Conservation (phyloP, 2,797 vertebrate genomes). For the Sebastes alutus region DNA sequence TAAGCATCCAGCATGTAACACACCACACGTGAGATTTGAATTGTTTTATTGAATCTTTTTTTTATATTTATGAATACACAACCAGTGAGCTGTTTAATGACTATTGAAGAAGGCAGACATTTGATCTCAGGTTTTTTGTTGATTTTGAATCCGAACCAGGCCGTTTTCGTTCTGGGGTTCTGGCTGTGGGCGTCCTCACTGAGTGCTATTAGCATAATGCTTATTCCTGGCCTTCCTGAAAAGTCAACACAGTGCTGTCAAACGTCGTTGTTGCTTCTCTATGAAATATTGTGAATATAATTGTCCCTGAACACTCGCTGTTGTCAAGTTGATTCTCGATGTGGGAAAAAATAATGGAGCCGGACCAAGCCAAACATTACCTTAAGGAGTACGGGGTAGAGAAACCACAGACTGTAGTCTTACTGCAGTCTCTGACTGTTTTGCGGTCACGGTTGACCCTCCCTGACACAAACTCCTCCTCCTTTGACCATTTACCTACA, state of each 20-base stretch:
- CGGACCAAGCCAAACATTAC: constrained; percentile 53
- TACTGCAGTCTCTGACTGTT: constrained; percentile 2
- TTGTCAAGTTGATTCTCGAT: constrained; percentile 43
- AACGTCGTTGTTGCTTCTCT: constrained; percentile 43
- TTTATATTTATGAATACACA: constrained; percentile 31
- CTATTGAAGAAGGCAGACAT: constrained; percentile 50
- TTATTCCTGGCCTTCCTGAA: constrained; percentile 49
- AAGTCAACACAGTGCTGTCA: constrained; percentile 65
- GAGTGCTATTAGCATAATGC: constrained; percentile 45
- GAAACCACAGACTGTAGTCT: constrained; percentile 55
- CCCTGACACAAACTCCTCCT: constrained; percentile 16
- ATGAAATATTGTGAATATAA: constrained; percentile 49
- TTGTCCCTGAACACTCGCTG: constrained; percentile 34
- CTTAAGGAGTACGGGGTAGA: constrained; percentile 27
- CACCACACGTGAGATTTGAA: constrained; percentile 42
- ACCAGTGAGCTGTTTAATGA: constrained; percentile 38
- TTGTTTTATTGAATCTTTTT: constrained; percentile 37
- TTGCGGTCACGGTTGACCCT: constrained; percentile 33
- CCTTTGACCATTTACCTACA: constrained; percentile 25
- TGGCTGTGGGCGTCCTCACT: constrained; percentile 35
- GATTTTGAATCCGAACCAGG: constrained; percentile 44
- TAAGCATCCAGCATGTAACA: constrained; percentile 22
- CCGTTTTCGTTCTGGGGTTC: constrained; percentile 28
- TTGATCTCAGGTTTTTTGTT: constrained; percentile 55
- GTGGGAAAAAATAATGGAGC: constrained; percentile 30